Evolutionary conservation across 2,888 invertebrate species (phyloP), one percentile per base, ranked within the genome.

Genomic region (Eupithecia subumbrata): DNA sequence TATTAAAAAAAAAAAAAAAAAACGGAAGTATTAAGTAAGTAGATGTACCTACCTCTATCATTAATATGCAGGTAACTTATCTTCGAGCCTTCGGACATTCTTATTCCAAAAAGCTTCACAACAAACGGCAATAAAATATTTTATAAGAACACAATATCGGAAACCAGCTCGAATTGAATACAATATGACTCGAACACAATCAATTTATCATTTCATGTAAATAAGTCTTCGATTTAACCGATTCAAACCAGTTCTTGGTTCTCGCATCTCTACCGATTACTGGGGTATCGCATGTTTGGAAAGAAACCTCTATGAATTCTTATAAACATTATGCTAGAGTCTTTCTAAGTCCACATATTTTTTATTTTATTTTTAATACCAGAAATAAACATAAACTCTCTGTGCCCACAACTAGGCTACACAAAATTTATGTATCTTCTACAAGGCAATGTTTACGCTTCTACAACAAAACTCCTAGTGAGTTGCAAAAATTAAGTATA

Each of bases 201-300:
- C 87, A 85, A 90, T 91, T 87, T 83, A 91, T 91, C 89, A 89
- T 88, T 88, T 84, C 85, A 87, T 86, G 84, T 82, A 87, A 87
- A 88, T 88, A 85, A 69, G 72, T 85, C 84, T 86, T 84, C 85
- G 84, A 84, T 82, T 84, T 79, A 86, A 83, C 80, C 79, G 70
- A 83, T 79, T 71, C 71, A 79, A 89, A 88, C 90, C 85, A 79
- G 89, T 90, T 85, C 76, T 85, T 72, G 78, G 64, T 72, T 80
- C 84, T 83, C 82, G 81, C 84, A 79, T 80, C 79, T 80, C 37
- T 71, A 75, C 72, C 83, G 73, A 83, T 86, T 84, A 83, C 60
- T 69, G 68, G 73, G 71, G 76, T 73, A 73, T 56, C 60, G 69
- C 67, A 9, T 34, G 12, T 18, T 34, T 30, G 2, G 16, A 34